A percentile compares a stretch with the other conserved stretches of the same genome.
phyloP scores from a whole-genome alignment of 2,113 vertebrate species.

The Rhizomys pruinosus region DNA sequence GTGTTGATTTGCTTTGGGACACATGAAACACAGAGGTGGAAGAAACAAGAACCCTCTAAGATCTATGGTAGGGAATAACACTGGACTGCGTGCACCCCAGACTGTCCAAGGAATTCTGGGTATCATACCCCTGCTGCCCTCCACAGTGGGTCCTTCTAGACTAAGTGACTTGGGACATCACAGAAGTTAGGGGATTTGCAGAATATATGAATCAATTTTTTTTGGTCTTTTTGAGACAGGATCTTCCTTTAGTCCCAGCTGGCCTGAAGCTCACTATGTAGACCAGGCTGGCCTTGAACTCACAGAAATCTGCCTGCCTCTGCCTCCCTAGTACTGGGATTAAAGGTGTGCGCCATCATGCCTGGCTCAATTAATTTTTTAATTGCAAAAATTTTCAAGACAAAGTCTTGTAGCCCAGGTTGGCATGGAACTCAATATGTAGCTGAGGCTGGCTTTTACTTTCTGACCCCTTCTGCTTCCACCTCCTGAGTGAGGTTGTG shows the following conservation, averaged over 20 bases:
- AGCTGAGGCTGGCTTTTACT: not conserved
- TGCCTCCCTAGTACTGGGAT: too few species aligned
- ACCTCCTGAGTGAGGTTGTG: too few species aligned
- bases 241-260: too few species aligned
- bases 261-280: too few species aligned
- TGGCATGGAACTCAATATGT: not conserved
- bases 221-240: not conserved
- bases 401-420: not conserved
- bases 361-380: too few species aligned
- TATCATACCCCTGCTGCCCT: accelerated
- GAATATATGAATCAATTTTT: not conserved
- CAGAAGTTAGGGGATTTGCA: not conserved
- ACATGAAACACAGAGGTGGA: not conserved
- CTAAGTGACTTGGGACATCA: not conserved
- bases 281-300: too few species aligned
- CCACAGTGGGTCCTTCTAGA: not conserved
- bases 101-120: not conserved
- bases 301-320: too few species aligned
- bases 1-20: too few species aligned
- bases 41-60: not conserved
- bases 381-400: too few species aligned
- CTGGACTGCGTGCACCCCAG: accelerated
- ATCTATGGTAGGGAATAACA: not conserved
- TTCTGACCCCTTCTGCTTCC: not conserved
- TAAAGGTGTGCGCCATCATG: too few species aligned